Evolutionary conservation across 1,140 invertebrate species (phyloP), one percentile per base, ranked within the genome.

Genomic region (Brachionus manjavacas): DNA sequence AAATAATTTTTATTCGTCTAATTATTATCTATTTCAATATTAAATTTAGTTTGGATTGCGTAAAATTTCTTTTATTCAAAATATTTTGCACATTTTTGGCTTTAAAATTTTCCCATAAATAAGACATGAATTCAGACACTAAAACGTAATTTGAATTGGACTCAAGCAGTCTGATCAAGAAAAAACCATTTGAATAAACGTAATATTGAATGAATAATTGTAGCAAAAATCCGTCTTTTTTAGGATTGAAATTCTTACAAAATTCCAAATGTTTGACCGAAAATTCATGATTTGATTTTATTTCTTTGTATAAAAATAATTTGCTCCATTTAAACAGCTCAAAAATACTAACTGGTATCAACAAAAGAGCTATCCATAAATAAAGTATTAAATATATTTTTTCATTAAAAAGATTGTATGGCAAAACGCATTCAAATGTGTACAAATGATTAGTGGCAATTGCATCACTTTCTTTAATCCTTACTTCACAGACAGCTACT

Each of bases 341-440:
- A 16, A 74, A 35, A 14, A 74, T 41, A 16, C 35, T 43, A 3
- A 74, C 4, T 86, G 35, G 86, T 11, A 86, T 43, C 14, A 86
- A 81, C 8, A 89, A 86, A 84, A 89, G 88, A 12, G 88, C 78
- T 28, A 79, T 14, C 79, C 79, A 81, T 12, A 81, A 7, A 14
- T 66, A 81, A 35, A 81, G 23, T 20, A 81, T 20, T 2, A 66
- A 8, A 14, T 35, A 81, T 11, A 81, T 81, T 41, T 81, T 81
- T 64, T 81, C 52, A 31, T 55, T 60, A 28, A 81, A 41, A 11
- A 81, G 12, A 81, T 81, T 81, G 28, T 39, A 66, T 20, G 60
- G 52, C 23, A 81, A 43, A 41, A 81, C 49, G 16, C 79, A 81
- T 20, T 81, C 35, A 41, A 81, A 52, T 11, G 25, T 81, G n/a